Evolutionary conservation across 1,140 invertebrate species (phyloP).

Genomic region (Reticulitermes speratus): DNA sequence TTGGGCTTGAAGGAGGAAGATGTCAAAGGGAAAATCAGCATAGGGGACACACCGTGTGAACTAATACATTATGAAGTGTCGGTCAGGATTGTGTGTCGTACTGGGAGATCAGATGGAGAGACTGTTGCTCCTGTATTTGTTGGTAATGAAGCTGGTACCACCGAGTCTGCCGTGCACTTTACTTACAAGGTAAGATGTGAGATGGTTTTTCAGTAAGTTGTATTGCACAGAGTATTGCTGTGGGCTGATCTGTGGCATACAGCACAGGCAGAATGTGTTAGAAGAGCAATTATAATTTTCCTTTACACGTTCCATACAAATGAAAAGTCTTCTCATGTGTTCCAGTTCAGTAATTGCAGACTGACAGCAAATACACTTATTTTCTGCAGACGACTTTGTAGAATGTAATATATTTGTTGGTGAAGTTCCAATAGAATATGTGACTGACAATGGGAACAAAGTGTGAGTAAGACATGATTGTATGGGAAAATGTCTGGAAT

Average conservation of each 20-base stretch:
- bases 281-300: background rate
- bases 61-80: slow-evolving; percentile 90
- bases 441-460: too few species aligned
- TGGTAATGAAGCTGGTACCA: slow-evolving; percentile 84
- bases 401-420: too few species aligned
- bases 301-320: too few species aligned
- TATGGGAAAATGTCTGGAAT: too few species aligned
- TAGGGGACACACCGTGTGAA: slow-evolving; percentile 85
- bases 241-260: background rate
- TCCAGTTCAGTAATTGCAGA: too few species aligned
- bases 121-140: slow-evolving; percentile 80
- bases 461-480: too few species aligned
- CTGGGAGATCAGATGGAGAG: slow-evolving; percentile 68
- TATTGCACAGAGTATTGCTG: background rate
- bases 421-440: too few species aligned
- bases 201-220: background rate
- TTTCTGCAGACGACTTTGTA: too few species aligned
- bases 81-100: slow-evolving; percentile 85
- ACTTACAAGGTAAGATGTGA: slow-evolving; percentile 68
- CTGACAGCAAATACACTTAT: too few species aligned
- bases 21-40: slow-evolving; percentile 85
- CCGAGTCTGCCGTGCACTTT: slow-evolving; percentile 84
- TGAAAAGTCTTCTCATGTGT: too few species aligned
- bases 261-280: background rate
- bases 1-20: slow-evolving; percentile 88